A percentile compares a stretch with the other conserved stretches of the same genome.
Evolutionary conservation across 2,113 vertebrate genomes (phyloP).

Genomic region (Agelaius tricolor): DNA sequence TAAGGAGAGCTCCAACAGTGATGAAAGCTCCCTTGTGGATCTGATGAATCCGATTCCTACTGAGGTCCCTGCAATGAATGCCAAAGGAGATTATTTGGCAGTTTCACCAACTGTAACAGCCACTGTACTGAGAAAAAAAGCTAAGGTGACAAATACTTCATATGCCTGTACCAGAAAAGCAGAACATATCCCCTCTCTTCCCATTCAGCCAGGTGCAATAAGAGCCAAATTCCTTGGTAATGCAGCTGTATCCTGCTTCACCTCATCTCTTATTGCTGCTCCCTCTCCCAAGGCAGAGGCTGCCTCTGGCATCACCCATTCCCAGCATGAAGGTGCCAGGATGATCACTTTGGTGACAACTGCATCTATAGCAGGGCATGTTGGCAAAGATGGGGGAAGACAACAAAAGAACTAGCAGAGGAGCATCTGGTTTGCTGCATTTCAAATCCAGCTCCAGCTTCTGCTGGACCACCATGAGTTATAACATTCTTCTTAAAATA

Average conservation of each 20-base stretch:
- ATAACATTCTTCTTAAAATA: not conserved
- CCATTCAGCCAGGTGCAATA: not conserved
- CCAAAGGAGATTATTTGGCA: not conserved
- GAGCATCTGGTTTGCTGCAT: not conserved
- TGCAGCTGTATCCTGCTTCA: not conserved
- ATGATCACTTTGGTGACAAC: not conserved
- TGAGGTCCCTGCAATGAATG: slow-evolving; percentile 87
- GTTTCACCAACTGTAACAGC: not conserved
- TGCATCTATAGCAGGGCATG: not conserved
- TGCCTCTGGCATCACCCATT: not conserved
- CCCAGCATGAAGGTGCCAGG: not conserved
- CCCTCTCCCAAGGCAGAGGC: not conserved
- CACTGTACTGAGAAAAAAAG: not conserved
- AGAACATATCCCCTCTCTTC: not conserved
- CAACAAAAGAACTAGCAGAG: not conserved
- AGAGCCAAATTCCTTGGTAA: not conserved
- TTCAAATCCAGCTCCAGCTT: not conserved
- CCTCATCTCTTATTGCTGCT: not conserved
- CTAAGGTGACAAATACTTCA: not conserved
- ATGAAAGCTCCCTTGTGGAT: slow-evolving; percentile 89
- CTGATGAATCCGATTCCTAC: slow-evolving; percentile 86
- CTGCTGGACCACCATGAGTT: not conserved
- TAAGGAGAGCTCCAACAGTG: slow-evolving; percentile 83
- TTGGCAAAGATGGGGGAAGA: not conserved
- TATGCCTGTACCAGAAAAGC: not conserved